Evolutionary conservation across 2,113 vertebrate species (phyloP), one percentile per base, ranked within the genome.

Genomic region (Mustela lutreola): DNA sequence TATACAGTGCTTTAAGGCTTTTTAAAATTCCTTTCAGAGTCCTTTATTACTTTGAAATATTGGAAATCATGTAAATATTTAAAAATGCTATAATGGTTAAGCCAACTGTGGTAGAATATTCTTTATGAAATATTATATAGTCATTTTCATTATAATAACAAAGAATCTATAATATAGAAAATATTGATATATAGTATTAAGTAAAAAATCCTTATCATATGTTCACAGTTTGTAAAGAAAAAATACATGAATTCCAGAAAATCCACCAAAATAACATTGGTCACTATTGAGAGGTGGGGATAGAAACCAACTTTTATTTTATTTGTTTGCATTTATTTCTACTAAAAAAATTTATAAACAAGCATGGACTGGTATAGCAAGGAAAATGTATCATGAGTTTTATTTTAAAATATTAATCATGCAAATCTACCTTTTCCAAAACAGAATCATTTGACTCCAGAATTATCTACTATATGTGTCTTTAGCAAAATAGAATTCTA

Each of bases 41-140:
- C 12, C 62, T 78, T 88, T 86, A 87, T 86, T 97, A 73, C 19
- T 78, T 93, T 85, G 6, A 92, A 92, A 92, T 81, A 75, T 92
- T 89, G 58, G 4, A 92, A 92, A 56, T 28, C 15, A 63, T 65
- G 26, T 78, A 86, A 70, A 86, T 76, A 89, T 10, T 89, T 71
- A 7, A 94, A 89, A 48, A 82, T 76, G 18, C 0, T 10, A n/a
- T 48, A 63, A 60, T 71, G 33, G 0, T 84, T 67, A 94, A 58
- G 16, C 24, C 42, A 89, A 70, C 1, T 33, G 15, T 45, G 21
- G 10, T 73, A 73, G n/a, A 42, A 11, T 70, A 94, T 86, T 70
- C 53, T 39, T 90, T 67, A 48, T 78, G 24, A 94, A 11, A 89
- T 92, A 48, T 42, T 78, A 90, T 7, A 11, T 73, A 83, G 4